phyloP scores from a whole-genome alignment of 1,140 invertebrate species.

The Drosophila bocqueti region DNA sequence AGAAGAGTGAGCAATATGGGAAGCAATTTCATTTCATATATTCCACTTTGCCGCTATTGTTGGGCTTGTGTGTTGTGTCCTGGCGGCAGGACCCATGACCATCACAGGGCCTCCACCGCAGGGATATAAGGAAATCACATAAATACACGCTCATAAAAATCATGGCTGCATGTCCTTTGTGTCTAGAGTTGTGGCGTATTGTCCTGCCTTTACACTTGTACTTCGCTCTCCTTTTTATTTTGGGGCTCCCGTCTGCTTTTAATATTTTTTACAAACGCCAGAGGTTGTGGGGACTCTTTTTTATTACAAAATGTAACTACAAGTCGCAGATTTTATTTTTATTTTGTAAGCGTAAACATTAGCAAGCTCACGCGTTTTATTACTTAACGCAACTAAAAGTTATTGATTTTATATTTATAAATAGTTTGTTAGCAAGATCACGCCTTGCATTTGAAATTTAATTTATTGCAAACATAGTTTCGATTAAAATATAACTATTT shows the following conservation, averaged over 20 bases:
- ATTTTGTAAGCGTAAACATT: neutral
- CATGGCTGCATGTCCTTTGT: slow-evolving; percentile 68
- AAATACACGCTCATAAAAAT: slow-evolving; percentile 81
- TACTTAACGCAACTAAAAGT: neutral
- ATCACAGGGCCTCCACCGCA: slow-evolving; percentile 44
- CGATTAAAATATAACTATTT: neutral
- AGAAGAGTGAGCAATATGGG: slow-evolving; percentile 26
- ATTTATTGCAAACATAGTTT: neutral
- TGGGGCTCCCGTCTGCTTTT: slow-evolving; percentile 43
- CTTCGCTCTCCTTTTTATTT: slow-evolving; percentile 30
- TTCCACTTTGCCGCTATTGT: slow-evolving; percentile 47
- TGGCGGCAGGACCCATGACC: slow-evolving; percentile 23
- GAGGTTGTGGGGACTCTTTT: slow-evolving; percentile 28
- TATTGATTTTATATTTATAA: neutral
- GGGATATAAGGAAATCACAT: slow-evolving; percentile 77
- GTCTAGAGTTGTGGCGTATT: slow-evolving; percentile 35
- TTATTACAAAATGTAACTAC: slow-evolving; percentile 5
- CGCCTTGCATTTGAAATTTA: neutral
- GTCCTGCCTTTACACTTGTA: slow-evolving; percentile 26
- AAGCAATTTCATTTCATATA: slow-evolving; percentile 66
- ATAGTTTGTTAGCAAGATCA: neutral
- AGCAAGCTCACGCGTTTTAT: neutral
- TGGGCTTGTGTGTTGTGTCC: slow-evolving; percentile 11
- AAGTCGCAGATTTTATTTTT: neutral
- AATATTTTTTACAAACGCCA: slow-evolving; percentile 58